These are phyloP conservation scores for Blastomussa wellsi DNA, from an alignment of 92 coral and sea anemone species.

Conservation along the genomic window DNA sequence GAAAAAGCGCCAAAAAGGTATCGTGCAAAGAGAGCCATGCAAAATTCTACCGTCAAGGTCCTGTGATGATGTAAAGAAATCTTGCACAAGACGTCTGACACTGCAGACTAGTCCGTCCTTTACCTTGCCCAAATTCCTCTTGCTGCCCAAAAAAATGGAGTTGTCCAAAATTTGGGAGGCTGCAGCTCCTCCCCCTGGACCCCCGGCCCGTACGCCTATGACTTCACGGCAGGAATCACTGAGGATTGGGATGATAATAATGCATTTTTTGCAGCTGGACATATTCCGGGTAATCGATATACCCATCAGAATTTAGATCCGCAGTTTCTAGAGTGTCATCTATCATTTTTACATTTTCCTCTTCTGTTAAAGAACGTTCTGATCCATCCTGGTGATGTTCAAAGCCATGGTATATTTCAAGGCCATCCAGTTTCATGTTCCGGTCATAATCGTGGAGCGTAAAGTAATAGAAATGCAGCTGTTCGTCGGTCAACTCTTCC, in stretches of 20 bases:
- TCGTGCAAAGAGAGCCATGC: too few species aligned
- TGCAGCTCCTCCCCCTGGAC: too few species aligned
- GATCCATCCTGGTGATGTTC: slow-evolving; percentile 85
- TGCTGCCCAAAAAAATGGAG: too few species aligned
- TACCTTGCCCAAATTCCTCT: too few species aligned
- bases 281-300: slow-evolving; percentile 92
- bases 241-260: background rate
- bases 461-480: slow-evolving; percentile 86
- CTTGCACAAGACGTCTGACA: too few species aligned
- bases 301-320: slow-evolving; percentile 89
- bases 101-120: too few species aligned
- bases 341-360: slow-evolving; percentile 48
- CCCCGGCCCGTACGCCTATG: too few species aligned
- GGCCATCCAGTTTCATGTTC: slow-evolving; percentile 84
- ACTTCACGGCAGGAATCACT: background rate
- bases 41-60: too few species aligned
- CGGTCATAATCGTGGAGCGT: slow-evolving; percentile 82
- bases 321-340: slow-evolving; percentile 73
- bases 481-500: slow-evolving; percentile 70
- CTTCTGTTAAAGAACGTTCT: background rate
- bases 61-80: too few species aligned
- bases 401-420: slow-evolving; percentile 86
- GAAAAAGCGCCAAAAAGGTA: too few species aligned
- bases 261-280: slow-evolving; percentile 41
- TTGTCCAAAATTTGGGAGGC: too few species aligned